phyloP scores from a whole-genome alignment of 2,888 invertebrate genomes.

The Branchellion lobata region DNA sequence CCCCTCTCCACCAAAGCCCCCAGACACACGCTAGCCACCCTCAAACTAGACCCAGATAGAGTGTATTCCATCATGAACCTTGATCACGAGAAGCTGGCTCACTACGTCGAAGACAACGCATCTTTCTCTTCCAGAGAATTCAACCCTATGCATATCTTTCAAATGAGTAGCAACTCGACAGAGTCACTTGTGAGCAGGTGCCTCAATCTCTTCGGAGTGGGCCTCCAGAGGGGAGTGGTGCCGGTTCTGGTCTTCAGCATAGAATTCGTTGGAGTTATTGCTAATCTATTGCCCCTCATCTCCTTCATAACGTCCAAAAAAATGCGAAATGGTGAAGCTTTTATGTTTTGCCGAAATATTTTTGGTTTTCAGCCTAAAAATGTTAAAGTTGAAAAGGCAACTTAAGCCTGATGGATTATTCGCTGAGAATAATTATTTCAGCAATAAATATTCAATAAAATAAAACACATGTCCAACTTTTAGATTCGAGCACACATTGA shows the following conservation, averaged over 20 bases:
- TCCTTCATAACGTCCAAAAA: slow-evolving; percentile 45
- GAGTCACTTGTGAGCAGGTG: slow-evolving; percentile 17
- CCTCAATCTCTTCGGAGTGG: slow-evolving; percentile 49
- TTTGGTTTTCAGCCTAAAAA: no score
- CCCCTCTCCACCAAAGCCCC: not conserved
- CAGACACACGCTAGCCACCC: not conserved
- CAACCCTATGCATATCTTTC: slow-evolving; percentile 22
- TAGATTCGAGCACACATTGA: no score
- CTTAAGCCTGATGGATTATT: no score
- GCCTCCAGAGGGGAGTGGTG: slow-evolving; percentile 46
- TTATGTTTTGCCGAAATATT: no score
- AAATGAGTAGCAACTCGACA: slow-evolving; percentile 13
- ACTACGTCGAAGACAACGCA: slow-evolving; percentile 3
- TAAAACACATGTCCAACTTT: no score
- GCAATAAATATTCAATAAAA: no score
- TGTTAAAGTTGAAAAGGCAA: no score
- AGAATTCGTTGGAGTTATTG: slow-evolving; percentile 46
- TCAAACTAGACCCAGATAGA: slow-evolving; percentile 27
- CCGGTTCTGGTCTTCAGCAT: slow-evolving; percentile 49
- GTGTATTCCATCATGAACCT: slow-evolving; percentile 43
- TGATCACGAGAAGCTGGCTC: slow-evolving; percentile 26
- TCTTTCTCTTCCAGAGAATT: slow-evolving; percentile 9
- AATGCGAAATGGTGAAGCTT: slow-evolving; percentile 49
- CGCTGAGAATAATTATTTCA: no score
- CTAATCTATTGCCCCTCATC: slow-evolving; percentile 48